Conservation (phyloP, 2,797 vertebrate species). For the Scleropages formosus region DNA sequence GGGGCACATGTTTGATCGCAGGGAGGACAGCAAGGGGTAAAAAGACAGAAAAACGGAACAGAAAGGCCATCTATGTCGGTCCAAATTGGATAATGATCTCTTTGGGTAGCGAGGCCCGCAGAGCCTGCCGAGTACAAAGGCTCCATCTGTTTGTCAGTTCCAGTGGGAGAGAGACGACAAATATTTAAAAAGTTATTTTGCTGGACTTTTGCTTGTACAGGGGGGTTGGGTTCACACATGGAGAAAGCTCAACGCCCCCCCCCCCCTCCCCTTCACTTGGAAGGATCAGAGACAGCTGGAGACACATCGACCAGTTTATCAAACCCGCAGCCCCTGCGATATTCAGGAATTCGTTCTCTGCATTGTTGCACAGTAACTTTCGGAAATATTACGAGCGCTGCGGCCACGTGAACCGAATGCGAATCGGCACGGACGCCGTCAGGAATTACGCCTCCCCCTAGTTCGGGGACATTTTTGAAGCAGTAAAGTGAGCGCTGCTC, state of each 20-base stretch:
- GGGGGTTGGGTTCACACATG: constrained; percentile 36
- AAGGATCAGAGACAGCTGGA: not conserved
- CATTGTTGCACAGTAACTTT: constrained; percentile 27
- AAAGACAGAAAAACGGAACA: not conserved
- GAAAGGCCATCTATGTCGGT: constrained; percentile 43
- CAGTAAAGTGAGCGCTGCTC: constrained; percentile 70
- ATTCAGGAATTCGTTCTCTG: no score
- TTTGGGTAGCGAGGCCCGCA: constrained; percentile 50
- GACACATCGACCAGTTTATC: constrained; percentile 8
- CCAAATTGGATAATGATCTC: constrained; percentile 61
- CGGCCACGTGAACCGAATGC: no score
- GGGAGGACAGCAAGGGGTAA: not conserved
- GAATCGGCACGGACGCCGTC: not conserved
- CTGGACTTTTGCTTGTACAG: constrained; percentile 25
- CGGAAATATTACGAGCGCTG: no score
- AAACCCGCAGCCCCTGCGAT: no score
- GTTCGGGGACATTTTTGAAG: constrained; percentile 68
- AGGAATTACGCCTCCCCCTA: constrained; percentile 50
- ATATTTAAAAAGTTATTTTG: constrained; percentile 35
- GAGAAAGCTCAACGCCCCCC: constrained; percentile 44
- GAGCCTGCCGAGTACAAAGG: constrained; percentile 51
- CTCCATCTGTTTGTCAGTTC: constrained; percentile 46
- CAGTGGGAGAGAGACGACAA: constrained; percentile 30
- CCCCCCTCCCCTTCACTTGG: constrained; percentile 13
- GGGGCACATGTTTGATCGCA: not conserved